phyloP scores from a whole-genome alignment of 2,888 invertebrate species.

The Ommatoiulus sabulosus region DNA sequence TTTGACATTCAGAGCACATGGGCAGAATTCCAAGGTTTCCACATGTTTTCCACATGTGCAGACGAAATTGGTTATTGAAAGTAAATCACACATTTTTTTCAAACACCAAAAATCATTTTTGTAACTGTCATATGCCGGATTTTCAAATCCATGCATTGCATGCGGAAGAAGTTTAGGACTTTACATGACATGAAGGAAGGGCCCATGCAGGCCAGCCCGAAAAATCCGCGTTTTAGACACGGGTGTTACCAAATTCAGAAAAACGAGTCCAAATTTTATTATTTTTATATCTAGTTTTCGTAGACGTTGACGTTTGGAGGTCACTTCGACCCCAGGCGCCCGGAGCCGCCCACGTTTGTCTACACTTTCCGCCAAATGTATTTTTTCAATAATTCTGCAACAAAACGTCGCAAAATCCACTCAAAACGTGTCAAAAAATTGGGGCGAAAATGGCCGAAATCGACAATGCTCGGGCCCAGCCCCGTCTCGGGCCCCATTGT shows the following conservation, averaged over 20 bases:
- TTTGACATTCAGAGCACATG: too few relatives aligned
- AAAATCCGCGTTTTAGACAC: background rate
- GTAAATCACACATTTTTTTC: too few relatives aligned
- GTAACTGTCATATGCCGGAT: too few relatives aligned
- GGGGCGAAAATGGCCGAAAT: slow-evolving; percentile 28
- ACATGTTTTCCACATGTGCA: too few relatives aligned
- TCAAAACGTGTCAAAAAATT: slow-evolving; percentile 29
- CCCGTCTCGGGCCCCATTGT: slow-evolving; percentile 27
- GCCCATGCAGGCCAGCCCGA: background rate
- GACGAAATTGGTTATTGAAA: too few relatives aligned
- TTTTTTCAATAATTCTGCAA: background rate
- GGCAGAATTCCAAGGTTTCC: too few relatives aligned
- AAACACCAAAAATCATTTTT: too few relatives aligned
- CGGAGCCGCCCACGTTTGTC: background rate
- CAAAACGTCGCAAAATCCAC: background rate
- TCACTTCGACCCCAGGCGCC: background rate
- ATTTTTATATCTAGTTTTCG: background rate
- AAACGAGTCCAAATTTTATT: background rate
- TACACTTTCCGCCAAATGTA: background rate
- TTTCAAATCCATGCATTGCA: too few relatives aligned
- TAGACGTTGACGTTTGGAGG: background rate
- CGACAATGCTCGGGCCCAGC: background rate
- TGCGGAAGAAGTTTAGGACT: too few relatives aligned
- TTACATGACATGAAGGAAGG: too few relatives aligned
- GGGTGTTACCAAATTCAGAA: too few relatives aligned